Evolutionary conservation across 2,113 vertebrate species (phyloP), one percentile per base, ranked within the genome.

Genomic region (Notothenia rossii): DNA sequence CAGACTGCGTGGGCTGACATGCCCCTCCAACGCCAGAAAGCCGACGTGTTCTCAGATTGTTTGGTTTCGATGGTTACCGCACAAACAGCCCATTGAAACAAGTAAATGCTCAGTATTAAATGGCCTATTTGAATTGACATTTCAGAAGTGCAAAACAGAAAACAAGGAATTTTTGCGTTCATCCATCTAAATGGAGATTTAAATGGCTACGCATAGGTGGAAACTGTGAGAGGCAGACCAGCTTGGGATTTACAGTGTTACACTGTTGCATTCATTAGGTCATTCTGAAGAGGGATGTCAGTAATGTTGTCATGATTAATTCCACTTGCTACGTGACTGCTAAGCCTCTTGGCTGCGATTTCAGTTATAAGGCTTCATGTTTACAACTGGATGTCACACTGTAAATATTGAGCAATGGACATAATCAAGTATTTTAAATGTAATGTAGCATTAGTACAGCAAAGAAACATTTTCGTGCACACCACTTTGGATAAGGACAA

Each of bases 51-150:
- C 69, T 56, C 54, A 56, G 63, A 69, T 29, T 76, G 87, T 92
- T 91, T 86, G 79, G 84, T 90, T 79, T 83, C 78, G 20, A 86
- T 87, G 79, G 92, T 77, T 68, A 92, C 89, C 2, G 5, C 77
- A 90, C 87, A 86, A 83, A 88, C 72, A 75, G 60, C 36, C 81
- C 12, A 86, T 75, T 93, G 86, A 93, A 51, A 64, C 1, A 3
- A 73, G 54, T 14, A 14, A 77, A 84, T 63, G 75, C 64, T 87
- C 73, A 68, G 51, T 49, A 36, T 43, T 33, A 53, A 74, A 72
- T 36, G 63, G 70, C 61, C 69, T 56, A 55, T 83, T 76, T 62
- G 59, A 86, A 36, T 0, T 84, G 89, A 84, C 85, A 86, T 91
- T 91, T 87, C 22, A 13, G 33, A 79, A 55, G 12, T 12, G 46